A percentile compares a stretch with the other conserved stretches of the same genome.
Evolutionary conservation across 1,140 invertebrate species (phyloP).

Genomic region (Caenorhabditis latens): DNA sequence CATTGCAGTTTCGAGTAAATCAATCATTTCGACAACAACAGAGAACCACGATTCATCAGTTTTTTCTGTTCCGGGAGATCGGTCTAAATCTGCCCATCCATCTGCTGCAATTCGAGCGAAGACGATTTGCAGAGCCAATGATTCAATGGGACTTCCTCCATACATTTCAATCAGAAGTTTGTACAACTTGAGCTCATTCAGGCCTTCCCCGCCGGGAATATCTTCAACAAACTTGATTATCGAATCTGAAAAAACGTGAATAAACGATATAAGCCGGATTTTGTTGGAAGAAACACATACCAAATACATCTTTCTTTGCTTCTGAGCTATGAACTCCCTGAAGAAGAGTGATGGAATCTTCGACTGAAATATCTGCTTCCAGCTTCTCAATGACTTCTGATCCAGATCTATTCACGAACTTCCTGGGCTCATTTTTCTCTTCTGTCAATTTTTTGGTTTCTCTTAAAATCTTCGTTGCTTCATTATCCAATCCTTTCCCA

Average conservation of each 20-base stretch:
- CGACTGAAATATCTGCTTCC: neutral
- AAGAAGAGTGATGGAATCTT: neutral
- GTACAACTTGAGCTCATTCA: constrained; percentile 4
- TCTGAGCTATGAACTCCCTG: neutral
- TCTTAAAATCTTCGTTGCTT: neutral
- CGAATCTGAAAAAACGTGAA: neutral
- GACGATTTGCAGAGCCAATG: constrained; percentile 20
- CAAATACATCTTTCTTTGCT: constrained; percentile 3
- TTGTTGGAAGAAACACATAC: neutral
- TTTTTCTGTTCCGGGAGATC: constrained; percentile 32
- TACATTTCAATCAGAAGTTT: constrained; percentile 18
- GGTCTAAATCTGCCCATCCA: constrained; percentile 35
- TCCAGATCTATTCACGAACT: neutral
- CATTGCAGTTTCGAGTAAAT: constrained; percentile 4
- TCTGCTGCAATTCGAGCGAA: constrained; percentile 16
- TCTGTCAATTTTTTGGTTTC: neutral
- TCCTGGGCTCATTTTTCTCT: neutral
- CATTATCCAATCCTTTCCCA: neutral
- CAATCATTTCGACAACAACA: constrained; percentile 2
- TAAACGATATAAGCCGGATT: neutral
- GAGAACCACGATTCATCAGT: constrained; percentile 31
- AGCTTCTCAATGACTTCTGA: constrained; percentile 1
- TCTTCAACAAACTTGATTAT: constrained; percentile 22
- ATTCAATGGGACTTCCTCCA: constrained; percentile 7
- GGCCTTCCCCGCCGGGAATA: neutral